Percentiles rank a stretch among this genome's conserved stretches.
Conservation (phyloP, 2,888 invertebrate genomes). For the Biston stratarius region DNA sequence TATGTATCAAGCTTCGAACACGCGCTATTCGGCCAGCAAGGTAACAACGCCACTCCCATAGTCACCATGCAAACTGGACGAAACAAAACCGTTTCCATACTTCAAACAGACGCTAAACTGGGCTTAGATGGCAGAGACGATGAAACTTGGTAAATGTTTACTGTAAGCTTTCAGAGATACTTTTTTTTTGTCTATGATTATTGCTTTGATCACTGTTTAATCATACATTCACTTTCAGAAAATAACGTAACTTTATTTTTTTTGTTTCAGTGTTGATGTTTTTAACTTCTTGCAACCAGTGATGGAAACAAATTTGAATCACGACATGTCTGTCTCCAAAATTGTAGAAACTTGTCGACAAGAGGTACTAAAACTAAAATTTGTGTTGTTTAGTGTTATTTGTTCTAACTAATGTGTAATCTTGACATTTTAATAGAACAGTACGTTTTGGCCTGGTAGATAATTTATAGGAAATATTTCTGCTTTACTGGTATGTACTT, state of each 20-base stretch:
- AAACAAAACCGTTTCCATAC: slow-evolving; percentile 87
- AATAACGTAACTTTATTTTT: neutral
- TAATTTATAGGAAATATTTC: too few species aligned
- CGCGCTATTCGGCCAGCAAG: slow-evolving; percentile 94
- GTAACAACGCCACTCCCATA: slow-evolving; percentile 88
- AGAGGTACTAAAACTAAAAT: slow-evolving; percentile 61
- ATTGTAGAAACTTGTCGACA: slow-evolving; percentile 88
- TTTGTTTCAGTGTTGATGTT: slow-evolving; percentile 90
- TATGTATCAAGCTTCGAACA: slow-evolving; percentile 97
- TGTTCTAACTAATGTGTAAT: too few species aligned
- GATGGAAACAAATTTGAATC: slow-evolving; percentile 87
- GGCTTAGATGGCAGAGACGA: slow-evolving; percentile 86
- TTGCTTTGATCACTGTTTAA: neutral
- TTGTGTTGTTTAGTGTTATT: too few species aligned
- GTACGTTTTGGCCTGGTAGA: too few species aligned
- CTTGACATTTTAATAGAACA: too few species aligned
- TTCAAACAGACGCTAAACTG: slow-evolving; percentile 86
- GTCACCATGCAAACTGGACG: slow-evolving; percentile 89
- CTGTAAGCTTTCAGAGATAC: neutral
- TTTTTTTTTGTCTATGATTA: too few species aligned
- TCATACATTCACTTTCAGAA: neutral
- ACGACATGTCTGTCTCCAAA: slow-evolving; percentile 90
- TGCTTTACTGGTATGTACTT: too few species aligned
- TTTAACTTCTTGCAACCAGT: slow-evolving; percentile 93
- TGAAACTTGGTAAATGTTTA: slow-evolving; percentile 89